Evolutionary conservation across 2,797 vertebrate genomes (phyloP).

Genomic region (Epinephelus awoara): DNA sequence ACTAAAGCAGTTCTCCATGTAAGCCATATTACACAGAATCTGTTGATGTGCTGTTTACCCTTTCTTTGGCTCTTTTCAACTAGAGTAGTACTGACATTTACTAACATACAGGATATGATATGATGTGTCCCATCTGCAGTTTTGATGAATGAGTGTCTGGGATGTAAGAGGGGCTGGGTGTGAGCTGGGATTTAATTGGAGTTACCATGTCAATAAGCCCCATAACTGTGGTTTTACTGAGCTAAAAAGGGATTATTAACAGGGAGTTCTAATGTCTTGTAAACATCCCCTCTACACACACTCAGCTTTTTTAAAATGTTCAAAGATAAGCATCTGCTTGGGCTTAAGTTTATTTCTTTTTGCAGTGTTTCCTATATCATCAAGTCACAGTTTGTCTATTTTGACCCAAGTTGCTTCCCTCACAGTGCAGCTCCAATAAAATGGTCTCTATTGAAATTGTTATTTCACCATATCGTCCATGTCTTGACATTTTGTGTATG

Average conservation of each 20-base stretch:
- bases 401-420: slow-evolving; percentile 17
- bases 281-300: background rate
- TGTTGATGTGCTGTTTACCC: background rate
- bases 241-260: background rate
- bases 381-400: slow-evolving; percentile 30
- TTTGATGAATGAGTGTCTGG: background rate
- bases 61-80: background rate
- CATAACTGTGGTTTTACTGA: background rate
- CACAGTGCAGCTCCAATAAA: slow-evolving; percentile 28
- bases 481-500: slow-evolving; percentile 53
- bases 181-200: background rate
- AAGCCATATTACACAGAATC: slow-evolving; percentile 51
- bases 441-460: slow-evolving; percentile 21
- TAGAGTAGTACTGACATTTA: background rate
- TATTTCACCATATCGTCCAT: slow-evolving; percentile 1
- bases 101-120: slow-evolving; percentile 13
- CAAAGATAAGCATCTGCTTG: slow-evolving; percentile 23
- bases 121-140: background rate
- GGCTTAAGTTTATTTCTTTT: background rate
- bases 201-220: background rate
- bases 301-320: background rate
- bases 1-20: slow-evolving; percentile 89
- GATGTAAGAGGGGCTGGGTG: background rate
- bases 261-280: background rate
- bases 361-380: slow-evolving; percentile 4